Evolutionary conservation across 2,113 vertebrate species (phyloP).

Genomic region (Ploceus nigricollis): DNA sequence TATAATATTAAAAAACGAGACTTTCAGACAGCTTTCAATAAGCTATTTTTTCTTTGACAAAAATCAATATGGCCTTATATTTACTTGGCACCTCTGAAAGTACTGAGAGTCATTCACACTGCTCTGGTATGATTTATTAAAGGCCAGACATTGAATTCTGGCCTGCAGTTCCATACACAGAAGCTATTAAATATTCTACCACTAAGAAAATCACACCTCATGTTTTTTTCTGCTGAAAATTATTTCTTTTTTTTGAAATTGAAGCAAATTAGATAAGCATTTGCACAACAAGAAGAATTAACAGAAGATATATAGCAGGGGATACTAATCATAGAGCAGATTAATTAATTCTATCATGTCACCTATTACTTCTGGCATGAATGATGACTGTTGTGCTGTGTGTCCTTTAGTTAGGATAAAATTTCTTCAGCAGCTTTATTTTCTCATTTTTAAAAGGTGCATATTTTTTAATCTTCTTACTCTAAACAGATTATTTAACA

Average conservation of each 20-base stretch:
- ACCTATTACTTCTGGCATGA: not conserved
- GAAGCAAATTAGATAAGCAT: not conserved
- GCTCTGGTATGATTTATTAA: not conserved
- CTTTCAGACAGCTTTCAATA: not conserved
- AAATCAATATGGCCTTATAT: not conserved
- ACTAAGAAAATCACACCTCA: not conserved
- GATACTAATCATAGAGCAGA: not conserved
- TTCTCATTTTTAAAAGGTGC: not conserved
- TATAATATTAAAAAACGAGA: not conserved
- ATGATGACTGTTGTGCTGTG: not conserved
- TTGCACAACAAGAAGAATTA: not conserved
- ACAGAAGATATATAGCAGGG: not conserved
- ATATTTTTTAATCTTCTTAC: not conserved
- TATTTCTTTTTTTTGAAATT: not conserved
- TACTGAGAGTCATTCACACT: not conserved
- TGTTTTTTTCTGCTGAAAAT: not conserved
- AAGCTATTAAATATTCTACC: not conserved
- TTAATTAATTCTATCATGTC: not conserved
- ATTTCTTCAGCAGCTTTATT: not conserved
- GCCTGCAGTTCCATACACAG: not conserved
- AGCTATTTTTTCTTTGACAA: not conserved
- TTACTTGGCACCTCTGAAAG: slow-evolving; percentile 2
- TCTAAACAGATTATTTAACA: not conserved
- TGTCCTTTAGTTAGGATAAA: not conserved
- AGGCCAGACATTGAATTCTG: not conserved